Percentiles rank a stretch among this genome's conserved stretches.
These are phyloP conservation scores for Megastigmus dorsalis DNA, from an alignment of 2,888 invertebrate genomes.

Conservation along the genomic window DNA sequence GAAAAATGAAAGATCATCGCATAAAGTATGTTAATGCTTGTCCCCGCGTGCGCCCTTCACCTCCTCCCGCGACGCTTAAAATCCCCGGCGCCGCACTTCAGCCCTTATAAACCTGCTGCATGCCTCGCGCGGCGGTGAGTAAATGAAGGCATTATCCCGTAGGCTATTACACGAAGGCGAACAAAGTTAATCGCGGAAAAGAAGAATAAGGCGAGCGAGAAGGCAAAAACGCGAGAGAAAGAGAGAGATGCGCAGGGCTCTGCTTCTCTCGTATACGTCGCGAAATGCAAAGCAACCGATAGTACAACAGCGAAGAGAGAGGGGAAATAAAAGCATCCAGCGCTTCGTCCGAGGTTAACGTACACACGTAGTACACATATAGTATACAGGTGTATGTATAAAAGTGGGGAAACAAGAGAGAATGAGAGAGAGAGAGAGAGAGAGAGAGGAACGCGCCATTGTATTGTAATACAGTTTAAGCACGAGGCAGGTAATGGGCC, in stretches of 20 bases:
- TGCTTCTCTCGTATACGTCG: slow-evolving; percentile 5
- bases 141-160: slow-evolving; percentile 47
- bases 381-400: too few species aligned
- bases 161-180: neutral
- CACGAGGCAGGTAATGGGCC: slow-evolving; percentile 63
- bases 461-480: slow-evolving; percentile 69
- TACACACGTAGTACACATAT: slow-evolving; percentile 1
- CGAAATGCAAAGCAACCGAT: slow-evolving; percentile 39
- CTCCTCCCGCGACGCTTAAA: too few species aligned
- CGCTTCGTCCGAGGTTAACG: slow-evolving; percentile 27
- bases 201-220: neutral
- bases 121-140: neutral
- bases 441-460: slow-evolving; percentile 62
- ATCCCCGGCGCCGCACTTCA: too few species aligned
- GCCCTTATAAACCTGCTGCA: too few species aligned
- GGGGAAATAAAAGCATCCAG: slow-evolving; percentile 4
- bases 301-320: neutral
- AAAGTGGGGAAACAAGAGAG: too few species aligned
- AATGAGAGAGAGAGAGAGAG: too few species aligned
- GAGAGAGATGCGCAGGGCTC: neutral
- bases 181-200: slow-evolving; percentile 28
- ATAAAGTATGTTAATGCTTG: slow-evolving; percentile 8
- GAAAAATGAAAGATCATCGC: slow-evolving; percentile 32
- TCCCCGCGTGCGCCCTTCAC: neutral
- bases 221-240: neutral